Base-by-base conservation (phyloP, 2,113 vertebrate genomes). In the Pristiophorus japonicus region DNA sequence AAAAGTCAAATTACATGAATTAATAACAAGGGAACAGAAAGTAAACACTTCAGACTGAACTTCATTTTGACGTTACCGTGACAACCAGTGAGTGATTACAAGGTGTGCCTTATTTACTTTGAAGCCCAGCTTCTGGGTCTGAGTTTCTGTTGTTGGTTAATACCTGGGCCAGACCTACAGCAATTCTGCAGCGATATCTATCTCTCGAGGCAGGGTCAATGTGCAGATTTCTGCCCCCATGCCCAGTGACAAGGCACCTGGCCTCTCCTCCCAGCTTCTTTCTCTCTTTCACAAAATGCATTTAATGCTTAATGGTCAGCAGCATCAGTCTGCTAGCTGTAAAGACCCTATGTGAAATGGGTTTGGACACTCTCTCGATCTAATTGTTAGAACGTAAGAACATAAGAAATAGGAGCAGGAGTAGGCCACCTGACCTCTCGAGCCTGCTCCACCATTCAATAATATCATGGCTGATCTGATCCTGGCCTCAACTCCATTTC, bases 21-120 rank as follows among this genome's bases (percentile, higher is more conserved):
- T 92, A 63, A 92, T 92, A 92, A 65, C 18, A 63, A 24, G 55
- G 42, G 87, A 59, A 63, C 34, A 63, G 18, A 92, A 65, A 92
- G 88, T 92, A 92, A 92, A 65, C 55, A 92, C 16, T 92, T 65
- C 88, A 63, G 55, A 22, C 84, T 92, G 59, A 92, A 92, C 88
- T 92, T 92, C 88, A 92, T 92, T 91, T 65, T 38, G 59, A 92
- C 1, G 59, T 63, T 63, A 18, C 88, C 62, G 20, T 63, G 88
- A 38, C 59, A 63, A 92, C 59, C 88, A 63, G n/a, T 63, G 59
- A 92, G 88, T 62, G 55, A 63, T 63, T 91, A n/a, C 88, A 63
- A 91, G 88, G 88, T 92, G 88, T 22, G 88, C 59, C 88, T 42
- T 63, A 92, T 92, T 92, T 92, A 63, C 88, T 92, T 38, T 63